phyloP scores from a whole-genome alignment of 1,140 invertebrate genomes.

The Caenorhabditis latens region DNA sequence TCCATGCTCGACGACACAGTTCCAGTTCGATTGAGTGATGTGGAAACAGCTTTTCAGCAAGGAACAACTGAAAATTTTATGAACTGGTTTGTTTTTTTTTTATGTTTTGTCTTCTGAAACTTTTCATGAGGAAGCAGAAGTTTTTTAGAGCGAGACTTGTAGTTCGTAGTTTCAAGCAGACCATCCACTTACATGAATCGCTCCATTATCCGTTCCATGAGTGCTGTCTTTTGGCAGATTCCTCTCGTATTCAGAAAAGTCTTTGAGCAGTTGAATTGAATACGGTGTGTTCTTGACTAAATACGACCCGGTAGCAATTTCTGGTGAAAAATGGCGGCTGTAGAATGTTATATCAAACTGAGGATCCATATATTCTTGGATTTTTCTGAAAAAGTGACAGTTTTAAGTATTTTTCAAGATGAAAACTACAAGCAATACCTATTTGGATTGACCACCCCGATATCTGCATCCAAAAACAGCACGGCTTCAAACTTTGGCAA shows the following conservation, averaged over 20 bases:
- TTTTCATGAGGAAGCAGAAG: too few relatives aligned
- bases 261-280: neutral
- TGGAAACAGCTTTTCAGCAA: slow-evolving; percentile 29
- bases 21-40: neutral
- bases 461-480: slow-evolving; percentile 42
- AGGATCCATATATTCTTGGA: slow-evolving; percentile 38
- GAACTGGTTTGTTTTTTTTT: too few relatives aligned
- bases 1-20: neutral
- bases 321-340: slow-evolving; percentile 14
- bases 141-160: too few relatives aligned
- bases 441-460: slow-evolving; percentile 47
- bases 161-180: too few relatives aligned
- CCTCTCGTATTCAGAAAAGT: slow-evolving; percentile 34
- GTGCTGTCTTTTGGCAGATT: slow-evolving; percentile 9
- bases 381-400: neutral
- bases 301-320: slow-evolving; percentile 27
- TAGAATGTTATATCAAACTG: slow-evolving; percentile 32
- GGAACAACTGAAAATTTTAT: slow-evolving; percentile 1
- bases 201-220: slow-evolving; percentile 60
- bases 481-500: neutral
- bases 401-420: too few relatives aligned
- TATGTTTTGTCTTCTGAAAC: too few relatives aligned
- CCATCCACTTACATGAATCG: slow-evolving; percentile 31
- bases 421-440: neutral
- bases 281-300: slow-evolving; percentile 27